A percentile compares a stretch with the other conserved stretches of the same genome.
phyloP scores from a whole-genome alignment of 2,113 vertebrate species.

The Thymallus thymallus region DNA sequence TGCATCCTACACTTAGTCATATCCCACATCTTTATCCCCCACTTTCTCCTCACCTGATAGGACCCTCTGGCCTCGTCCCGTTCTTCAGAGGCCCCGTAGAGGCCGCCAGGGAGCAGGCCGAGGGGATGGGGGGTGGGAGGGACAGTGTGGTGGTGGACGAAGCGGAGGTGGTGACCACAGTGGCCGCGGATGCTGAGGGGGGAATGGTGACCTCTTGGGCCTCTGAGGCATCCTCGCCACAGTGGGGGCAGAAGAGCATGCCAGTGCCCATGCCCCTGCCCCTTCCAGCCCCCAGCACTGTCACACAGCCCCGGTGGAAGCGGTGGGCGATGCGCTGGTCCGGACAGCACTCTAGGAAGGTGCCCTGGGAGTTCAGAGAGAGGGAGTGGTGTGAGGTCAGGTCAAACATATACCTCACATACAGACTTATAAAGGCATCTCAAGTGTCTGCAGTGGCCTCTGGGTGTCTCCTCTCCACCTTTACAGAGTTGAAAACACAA shows the following conservation, averaged over 20 bases:
- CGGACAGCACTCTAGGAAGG: conserved; percentile 89
- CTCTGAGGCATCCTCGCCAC: conserved; percentile 88
- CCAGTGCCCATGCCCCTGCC: conserved; percentile 68
- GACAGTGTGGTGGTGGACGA: conserved; percentile 68
- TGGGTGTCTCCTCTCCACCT: no score
- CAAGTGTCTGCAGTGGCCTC: neutral
- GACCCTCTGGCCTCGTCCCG: conserved; percentile 67
- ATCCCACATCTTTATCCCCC: neutral
- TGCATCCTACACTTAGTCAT: neutral
- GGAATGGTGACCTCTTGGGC: conserved; percentile 87
- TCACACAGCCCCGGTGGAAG: conserved; percentile 89
- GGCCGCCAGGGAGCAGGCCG: conserved; percentile 51
- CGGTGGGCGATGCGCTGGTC: conserved; percentile 88
- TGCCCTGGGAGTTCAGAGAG: conserved; percentile 72
- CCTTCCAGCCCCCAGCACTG: conserved; percentile 77
- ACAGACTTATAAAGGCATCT: neutral
- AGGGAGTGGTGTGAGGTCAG: neutral
- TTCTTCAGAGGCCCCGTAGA: conserved; percentile 54
- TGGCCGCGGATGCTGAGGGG: conserved; percentile 68
- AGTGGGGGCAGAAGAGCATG: conserved; percentile 90
- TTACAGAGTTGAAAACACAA: no score
- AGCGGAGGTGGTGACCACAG: conserved; percentile 79
- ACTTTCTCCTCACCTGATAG: conserved; percentile 64
- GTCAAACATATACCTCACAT: neutral
- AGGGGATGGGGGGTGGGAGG: conserved; percentile 50